Percentiles rank a stretch among this genome's conserved stretches.
These are phyloP conservation scores for Malacoraja senta DNA, from an alignment of 2,797 vertebrate genomes.

Conservation along the genomic window DNA sequence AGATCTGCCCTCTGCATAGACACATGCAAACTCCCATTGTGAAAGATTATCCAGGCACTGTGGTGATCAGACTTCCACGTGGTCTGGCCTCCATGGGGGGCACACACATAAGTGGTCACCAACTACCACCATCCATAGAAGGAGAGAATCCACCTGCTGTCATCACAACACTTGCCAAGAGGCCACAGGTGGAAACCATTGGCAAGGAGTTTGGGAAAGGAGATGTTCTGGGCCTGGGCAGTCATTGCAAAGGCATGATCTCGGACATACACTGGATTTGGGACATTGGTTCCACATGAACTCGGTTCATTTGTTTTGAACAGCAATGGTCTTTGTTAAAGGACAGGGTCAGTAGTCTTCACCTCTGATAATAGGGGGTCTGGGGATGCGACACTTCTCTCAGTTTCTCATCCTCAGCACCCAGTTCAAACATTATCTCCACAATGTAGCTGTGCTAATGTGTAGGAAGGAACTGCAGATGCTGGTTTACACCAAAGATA, in stretches of 20 bases:
- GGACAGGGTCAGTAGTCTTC: background rate
- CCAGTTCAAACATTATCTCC: background rate
- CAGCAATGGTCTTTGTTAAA: background rate
- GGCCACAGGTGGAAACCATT: background rate
- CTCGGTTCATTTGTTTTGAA: background rate
- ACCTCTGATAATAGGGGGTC: background rate
- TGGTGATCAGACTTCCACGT: background rate
- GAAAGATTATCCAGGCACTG: background rate
- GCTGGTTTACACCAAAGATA: no score
- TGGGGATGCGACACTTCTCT: background rate
- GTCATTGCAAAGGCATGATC: background rate
- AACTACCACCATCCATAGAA: background rate
- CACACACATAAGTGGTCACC: no score
- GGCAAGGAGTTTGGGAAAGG: background rate
- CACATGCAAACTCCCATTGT: background rate
- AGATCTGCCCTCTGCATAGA: background rate
- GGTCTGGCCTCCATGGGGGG: background rate
- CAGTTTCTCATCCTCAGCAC: background rate
- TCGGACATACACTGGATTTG: background rate
- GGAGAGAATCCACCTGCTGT: background rate
- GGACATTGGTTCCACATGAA: background rate
- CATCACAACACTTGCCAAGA: background rate
- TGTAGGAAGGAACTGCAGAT: background rate
- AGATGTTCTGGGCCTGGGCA: background rate
- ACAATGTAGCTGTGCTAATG: background rate